phyloP scores from a whole-genome alignment of 2,797 vertebrate genomes.

The Smutsia gigantea region DNA sequence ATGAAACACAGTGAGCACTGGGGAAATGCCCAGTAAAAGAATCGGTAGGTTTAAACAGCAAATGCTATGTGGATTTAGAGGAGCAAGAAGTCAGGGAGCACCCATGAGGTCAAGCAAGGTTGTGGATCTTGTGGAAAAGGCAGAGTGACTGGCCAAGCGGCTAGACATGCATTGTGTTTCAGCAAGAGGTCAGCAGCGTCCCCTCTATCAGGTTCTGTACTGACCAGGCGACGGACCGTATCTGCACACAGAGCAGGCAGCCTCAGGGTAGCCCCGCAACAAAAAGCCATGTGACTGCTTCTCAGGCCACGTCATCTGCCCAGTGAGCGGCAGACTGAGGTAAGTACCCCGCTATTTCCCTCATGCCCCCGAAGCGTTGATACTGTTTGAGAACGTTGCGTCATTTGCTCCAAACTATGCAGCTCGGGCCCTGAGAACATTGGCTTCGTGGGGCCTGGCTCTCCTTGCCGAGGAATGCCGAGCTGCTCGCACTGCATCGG shows the following conservation, averaged over 20 bases:
- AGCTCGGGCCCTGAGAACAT: neutral
- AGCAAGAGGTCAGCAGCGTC: fast-evolving
- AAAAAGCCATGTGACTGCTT: neutral
- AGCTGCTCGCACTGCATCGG: fast-evolving
- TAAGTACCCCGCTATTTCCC: fast-evolving
- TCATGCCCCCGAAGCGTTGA: fast-evolving
- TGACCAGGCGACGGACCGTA: too few species aligned
- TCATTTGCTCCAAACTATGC: fast-evolving
- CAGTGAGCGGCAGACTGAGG: too few species aligned
- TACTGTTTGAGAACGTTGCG: neutral
- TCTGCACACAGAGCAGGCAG: neutral
- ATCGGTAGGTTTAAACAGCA: neutral
- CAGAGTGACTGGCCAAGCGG: fast-evolving
- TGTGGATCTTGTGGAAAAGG: too few species aligned
- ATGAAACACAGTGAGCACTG: fast-evolving
- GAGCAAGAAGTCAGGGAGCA: neutral
- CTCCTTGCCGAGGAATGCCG: neutral
- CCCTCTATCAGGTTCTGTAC: fast-evolving
- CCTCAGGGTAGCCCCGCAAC: too few species aligned
- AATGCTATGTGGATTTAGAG: too few species aligned
- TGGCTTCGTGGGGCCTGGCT: fast-evolving
- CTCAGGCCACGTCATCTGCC: neutral
- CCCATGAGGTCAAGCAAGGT: neutral
- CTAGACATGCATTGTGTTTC: neutral
- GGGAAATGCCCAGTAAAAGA: neutral